These are phyloP conservation scores for Unio pictorum DNA, from an alignment of 2,888 invertebrate genomes.

Conservation along the genomic window DNA sequence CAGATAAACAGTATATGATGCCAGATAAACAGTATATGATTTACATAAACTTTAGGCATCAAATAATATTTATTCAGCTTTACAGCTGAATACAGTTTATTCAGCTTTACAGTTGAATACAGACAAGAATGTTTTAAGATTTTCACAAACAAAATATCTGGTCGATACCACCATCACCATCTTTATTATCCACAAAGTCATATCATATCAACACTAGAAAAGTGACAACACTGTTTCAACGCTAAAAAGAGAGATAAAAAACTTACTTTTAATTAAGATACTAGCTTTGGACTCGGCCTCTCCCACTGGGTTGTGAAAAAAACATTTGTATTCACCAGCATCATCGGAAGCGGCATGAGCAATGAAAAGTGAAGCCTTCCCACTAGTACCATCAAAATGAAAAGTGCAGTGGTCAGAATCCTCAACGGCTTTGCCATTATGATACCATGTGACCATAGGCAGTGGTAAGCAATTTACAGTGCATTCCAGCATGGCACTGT, in stretches of 20 bases:
- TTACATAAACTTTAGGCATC: too few species aligned
- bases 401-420: constrained; percentile 19
- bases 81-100: too few species aligned
- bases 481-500: constrained; percentile 40
- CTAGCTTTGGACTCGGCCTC: constrained; percentile 48
- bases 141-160: too few species aligned
- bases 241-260: background rate
- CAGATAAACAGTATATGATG: too few species aligned
- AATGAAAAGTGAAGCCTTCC: constrained; percentile 47
- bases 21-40: too few species aligned
- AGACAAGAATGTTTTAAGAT: too few species aligned
- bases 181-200: too few species aligned
- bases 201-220: too few species aligned
- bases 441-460: constrained; percentile 53
- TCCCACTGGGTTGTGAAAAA: constrained; percentile 44
- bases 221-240: too few species aligned
- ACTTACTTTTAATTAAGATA: constrained; percentile 52
- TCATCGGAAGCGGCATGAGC: constrained; percentile 33
- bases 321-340: constrained; percentile 51
- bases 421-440: constrained; percentile 36
- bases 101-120: too few species aligned
- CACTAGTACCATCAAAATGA: constrained; percentile 38
- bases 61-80: too few species aligned
- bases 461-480: constrained; percentile 32
- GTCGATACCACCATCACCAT: too few species aligned